Conservation (phyloP, 2,113 vertebrate genomes). For the Marcusenius ussheri region DNA sequence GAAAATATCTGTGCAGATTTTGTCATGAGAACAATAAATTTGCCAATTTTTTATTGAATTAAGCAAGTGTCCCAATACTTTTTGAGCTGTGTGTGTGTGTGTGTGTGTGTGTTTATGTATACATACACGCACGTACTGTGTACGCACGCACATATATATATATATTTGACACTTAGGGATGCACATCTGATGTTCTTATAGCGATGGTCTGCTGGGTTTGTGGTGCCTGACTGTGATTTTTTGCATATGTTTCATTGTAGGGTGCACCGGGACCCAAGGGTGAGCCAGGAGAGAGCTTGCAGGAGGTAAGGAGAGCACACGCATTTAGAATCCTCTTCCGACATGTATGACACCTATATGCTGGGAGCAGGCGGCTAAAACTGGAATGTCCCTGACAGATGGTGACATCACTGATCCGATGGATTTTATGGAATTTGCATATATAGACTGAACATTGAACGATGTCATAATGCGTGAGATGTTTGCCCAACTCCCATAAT, state of each 20-base stretch:
- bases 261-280: conserved; percentile 65
- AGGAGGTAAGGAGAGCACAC: not conserved
- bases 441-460: not conserved
- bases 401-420: not conserved
- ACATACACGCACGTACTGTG: not conserved
- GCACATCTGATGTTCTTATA: not conserved
- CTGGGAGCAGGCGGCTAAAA: not conserved
- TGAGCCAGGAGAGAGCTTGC: conserved; percentile 54
- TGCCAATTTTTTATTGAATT: not conserved
- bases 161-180: not conserved
- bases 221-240: not conserved
- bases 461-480: not conserved
- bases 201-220: not conserved
- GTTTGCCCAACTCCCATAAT: not conserved
- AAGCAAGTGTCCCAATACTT: not conserved
- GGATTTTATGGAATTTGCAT: not conserved
- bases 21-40: not conserved
- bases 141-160: not conserved
- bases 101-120: not conserved
- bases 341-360: not conserved
- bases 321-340: not conserved
- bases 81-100: not conserved
- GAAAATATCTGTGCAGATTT: not conserved
- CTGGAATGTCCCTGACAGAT: not conserved
- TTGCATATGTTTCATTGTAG: conserved; percentile 41